These are phyloP conservation scores for Ahaetulla prasina DNA, from an alignment of 2,113 vertebrate species.

Conservation along the genomic window DNA sequence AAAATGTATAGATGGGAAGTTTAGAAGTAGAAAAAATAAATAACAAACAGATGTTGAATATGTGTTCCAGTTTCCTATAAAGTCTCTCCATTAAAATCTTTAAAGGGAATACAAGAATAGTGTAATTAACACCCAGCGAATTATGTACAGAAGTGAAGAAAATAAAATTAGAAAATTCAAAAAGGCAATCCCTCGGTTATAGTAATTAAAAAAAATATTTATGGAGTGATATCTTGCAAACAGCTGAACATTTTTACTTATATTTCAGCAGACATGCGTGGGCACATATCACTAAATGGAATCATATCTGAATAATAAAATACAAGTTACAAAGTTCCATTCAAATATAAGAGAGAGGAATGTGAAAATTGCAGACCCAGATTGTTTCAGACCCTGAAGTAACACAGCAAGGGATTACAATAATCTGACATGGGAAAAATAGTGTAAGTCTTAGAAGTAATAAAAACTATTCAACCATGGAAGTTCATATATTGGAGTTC, in stretches of 20 bases:
- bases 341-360: not conserved
- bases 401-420: not conserved
- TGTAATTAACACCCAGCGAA: not conserved
- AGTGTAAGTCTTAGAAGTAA: not conserved
- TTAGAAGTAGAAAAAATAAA: not conserved
- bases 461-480: not conserved
- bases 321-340: constrained; percentile 3
- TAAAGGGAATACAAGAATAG: not conserved
- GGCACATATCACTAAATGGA: not conserved
- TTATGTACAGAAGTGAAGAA: constrained; percentile 7
- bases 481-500: not conserved
- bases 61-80: not conserved
- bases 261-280: not conserved
- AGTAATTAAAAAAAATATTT: not conserved
- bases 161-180: constrained; percentile 21
- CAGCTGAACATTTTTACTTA: constrained; percentile 14
- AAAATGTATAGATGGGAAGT: not conserved
- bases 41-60: not conserved
- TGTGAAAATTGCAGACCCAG: not conserved
- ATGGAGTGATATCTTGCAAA: not conserved
- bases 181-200: not conserved
- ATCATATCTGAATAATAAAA: not conserved
- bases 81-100: not conserved
- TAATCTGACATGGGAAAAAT: not conserved
- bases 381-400: constrained; percentile 6